These are phyloP conservation scores for Brachionus manjavacas DNA, from an alignment of 1,140 invertebrate genomes.

Conservation along the genomic window DNA sequence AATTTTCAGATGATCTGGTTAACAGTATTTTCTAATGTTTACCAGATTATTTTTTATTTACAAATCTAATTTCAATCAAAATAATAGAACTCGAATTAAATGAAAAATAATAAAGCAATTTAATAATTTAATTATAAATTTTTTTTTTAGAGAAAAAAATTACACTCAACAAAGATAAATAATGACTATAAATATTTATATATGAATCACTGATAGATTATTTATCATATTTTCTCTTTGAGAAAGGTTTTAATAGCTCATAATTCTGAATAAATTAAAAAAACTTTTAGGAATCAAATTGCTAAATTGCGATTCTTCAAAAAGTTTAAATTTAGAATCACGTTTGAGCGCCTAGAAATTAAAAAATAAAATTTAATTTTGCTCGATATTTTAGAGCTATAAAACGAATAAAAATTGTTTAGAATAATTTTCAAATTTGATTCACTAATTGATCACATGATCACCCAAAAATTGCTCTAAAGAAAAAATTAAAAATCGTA, in stretches of 20 bases:
- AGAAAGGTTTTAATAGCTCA: neutral
- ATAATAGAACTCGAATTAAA: too few relatives aligned
- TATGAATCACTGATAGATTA: neutral
- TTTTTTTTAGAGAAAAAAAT: neutral
- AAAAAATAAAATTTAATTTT: neutral
- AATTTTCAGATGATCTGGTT: too few relatives aligned
- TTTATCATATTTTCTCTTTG: neutral
- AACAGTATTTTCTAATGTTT: too few relatives aligned
- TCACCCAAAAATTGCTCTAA: neutral
- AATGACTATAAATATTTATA: neutral
- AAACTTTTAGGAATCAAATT: neutral
- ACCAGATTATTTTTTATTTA: too few relatives aligned
- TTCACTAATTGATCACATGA: neutral
- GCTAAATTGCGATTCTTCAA: neutral
- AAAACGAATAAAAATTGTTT: neutral
- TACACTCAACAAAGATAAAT: neutral
- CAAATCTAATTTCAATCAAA: too few relatives aligned
- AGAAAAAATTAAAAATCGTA: neutral
- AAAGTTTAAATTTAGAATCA: neutral
- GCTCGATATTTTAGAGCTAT: neutral
- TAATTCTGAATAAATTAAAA: neutral
- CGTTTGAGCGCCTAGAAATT: neutral
- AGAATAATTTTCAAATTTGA: neutral
- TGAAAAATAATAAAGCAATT: too few relatives aligned
- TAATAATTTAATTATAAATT: too few relatives aligned